phyloP scores from a whole-genome alignment of 2,797 vertebrate genomes.

The Chelon auratus region DNA sequence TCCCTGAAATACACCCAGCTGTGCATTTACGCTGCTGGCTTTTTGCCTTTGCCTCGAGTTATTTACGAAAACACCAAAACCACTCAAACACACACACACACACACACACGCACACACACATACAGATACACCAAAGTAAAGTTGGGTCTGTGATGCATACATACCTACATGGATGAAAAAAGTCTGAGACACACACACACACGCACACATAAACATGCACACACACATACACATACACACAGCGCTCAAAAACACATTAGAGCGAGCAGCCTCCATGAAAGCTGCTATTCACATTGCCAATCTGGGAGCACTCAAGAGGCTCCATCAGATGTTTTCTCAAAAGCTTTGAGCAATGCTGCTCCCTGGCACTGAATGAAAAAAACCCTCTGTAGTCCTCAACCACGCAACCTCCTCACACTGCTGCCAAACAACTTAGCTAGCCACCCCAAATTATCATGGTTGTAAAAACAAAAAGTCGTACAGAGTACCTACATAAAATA shows the following conservation, averaged over 20 bases:
- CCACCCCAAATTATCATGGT: constrained; percentile 50
- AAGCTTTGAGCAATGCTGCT: constrained; percentile 66
- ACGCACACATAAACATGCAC: constrained; percentile 25
- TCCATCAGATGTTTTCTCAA: constrained; percentile 81
- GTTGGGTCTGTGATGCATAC: constrained; percentile 42
- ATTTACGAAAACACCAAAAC: constrained; percentile 71
- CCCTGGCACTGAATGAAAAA: constrained; percentile 69
- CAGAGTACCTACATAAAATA: constrained; percentile 31
- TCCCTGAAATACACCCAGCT: constrained; percentile 66
- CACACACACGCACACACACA: constrained; percentile 30
- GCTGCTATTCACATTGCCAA: constrained; percentile 80
- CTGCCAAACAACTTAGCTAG: constrained; percentile 51
- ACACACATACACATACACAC: constrained; percentile 28
- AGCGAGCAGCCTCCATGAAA: constrained; percentile 71
- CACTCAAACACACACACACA: constrained; percentile 31
- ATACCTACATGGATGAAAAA: constrained; percentile 43
- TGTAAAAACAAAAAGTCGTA: constrained; percentile 57
- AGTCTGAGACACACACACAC: constrained; percentile 4
- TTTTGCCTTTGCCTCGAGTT: constrained; percentile 58
- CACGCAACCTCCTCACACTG: constrained; percentile 49
- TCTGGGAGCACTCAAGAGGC: constrained; percentile 79
- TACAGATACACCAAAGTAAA: constrained; percentile 35
- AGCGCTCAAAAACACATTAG: constrained; percentile 69
- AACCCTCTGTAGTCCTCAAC: constrained; percentile 67
- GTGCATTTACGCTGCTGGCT: constrained; percentile 55